Base-by-base conservation (phyloP, 64 coral and sea anemone species). In the Stylophora pistillata region DNA sequence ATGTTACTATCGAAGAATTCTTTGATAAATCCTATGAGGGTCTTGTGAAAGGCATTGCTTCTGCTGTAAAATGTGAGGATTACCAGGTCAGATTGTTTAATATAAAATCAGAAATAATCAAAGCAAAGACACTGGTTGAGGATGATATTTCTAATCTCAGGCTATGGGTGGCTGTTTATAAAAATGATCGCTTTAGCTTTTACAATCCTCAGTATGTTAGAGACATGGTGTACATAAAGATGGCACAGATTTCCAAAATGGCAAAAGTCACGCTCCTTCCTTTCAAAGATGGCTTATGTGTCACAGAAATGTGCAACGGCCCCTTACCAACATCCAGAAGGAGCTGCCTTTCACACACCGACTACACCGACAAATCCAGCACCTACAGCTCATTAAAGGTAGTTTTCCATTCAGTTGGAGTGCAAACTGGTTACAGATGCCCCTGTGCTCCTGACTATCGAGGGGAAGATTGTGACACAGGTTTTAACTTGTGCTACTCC, bases 401-500 rank as follows among this genome's bases (percentile, higher is more conserved):
- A 12, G 90, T 99, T 30, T 99, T 99, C 63, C 87, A 82, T 21
- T 90, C 93, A 55, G 93, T 99, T 57, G 83, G 87, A 31, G 88
- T 95, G 5, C 87, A 85, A 65, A 81, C 74, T 0, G 18, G 54
- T 12, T 78, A 86, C 31, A 90, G 77, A 15, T 82, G 86, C 34
- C 76, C 83, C 0, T 99, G 97, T 59, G 82, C 93, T 5, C 18
- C 78, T 15, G 90, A 90, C 33, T 99, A 78, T 57, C 82, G 72
- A 23, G 92, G 92, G 5, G 32, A 90, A 18, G 3, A 75, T 10
- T 99, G 97, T 71, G 94, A 99, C 65, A 88, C 76, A 10, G 68
- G 32, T 20, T n/a, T 91, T 3, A 95, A 99, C 86, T 72, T 95
- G 27, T 99, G 97, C 56, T 99, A 95, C 53, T 99, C 97, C 17